Base-by-base conservation (phyloP, 2,888 invertebrate genomes). In the Junonia oenone region DNA sequence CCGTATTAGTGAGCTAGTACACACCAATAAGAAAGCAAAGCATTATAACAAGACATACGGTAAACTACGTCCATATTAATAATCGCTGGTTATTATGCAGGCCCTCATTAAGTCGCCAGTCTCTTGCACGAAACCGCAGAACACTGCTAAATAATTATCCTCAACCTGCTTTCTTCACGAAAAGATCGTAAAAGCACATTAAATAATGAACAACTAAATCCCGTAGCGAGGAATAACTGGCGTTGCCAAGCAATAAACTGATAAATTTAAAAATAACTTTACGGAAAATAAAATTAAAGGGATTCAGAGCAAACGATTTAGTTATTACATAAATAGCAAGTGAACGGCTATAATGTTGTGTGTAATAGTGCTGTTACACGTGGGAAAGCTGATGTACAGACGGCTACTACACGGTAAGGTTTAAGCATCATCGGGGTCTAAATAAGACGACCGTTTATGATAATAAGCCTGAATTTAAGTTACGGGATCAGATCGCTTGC, bases 281-380 rank as follows among this genome's bases (percentile, higher is more conserved):
- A 59, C 27, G 43, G 33, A 37, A 33, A 82, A 81, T 83, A 83
- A 88, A 85, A 83, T 78, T 83, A 81, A 83, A 73, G 75, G 71
- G 72, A 81, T 76, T 78, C 73, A 66, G 70, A 75, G 74, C 48
- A 22, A 53, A 81, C 81, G 79, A 84, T 88, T 86, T 85, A 86
- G 78, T 86, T 84, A 85, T 86, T 83, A 87, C 78, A 81, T 85
- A 81, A 85, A 85, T 56, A 54, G 19, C 48, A 86, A 86, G 82
- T 78, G 83, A 81, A 82, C 83, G 81, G 81, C 46, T 85, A 85
- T 85, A 83, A 82, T 75, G 83, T 75, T 74, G 75, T 70, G 76
- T 76, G 85, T 86, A 89, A 86, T 89, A 80, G 86, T 73, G 87
- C 88, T 76, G 87, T 90, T 90, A 88, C 83, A 86, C 87, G 87